Conservation (phyloP, 2,797 vertebrate genomes). For the Chrysolophus pictus region DNA sequence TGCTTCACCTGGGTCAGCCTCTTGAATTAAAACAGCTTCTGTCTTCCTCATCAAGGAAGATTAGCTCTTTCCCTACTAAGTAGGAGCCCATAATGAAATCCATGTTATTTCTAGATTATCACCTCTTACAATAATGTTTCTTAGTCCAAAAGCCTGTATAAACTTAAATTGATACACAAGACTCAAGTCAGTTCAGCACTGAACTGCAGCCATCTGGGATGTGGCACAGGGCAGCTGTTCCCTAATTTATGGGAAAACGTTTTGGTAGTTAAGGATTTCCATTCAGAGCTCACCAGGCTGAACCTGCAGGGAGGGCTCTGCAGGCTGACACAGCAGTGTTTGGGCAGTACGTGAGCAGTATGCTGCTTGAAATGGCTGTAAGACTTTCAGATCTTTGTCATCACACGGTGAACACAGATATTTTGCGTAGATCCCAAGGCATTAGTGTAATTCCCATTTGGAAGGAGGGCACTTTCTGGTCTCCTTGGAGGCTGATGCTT, state of each 20-base stretch:
- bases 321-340: neutral
- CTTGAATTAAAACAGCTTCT: conserved; percentile 55
- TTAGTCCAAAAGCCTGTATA: neutral
- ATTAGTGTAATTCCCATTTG: neutral
- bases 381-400: neutral
- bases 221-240: neutral
- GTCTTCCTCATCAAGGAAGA: conserved; percentile 60
- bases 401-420: neutral
- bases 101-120: conserved; percentile 16
- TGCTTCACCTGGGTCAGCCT: conserved; percentile 70
- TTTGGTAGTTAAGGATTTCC: neutral
- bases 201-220: conserved; percentile 14
- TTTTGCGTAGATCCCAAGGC: neutral
- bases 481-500: neutral
- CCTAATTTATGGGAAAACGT: neutral
- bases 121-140: neutral
- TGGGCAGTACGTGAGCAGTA: neutral
- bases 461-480: neutral
- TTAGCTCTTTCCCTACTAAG: neutral
- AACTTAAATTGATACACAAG: conserved; percentile 1
- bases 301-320: neutral
- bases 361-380: neutral
- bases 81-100: conserved; percentile 31
- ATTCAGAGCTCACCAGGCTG: neutral
- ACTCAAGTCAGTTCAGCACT: neutral